Conservation (phyloP, 2,113 vertebrate genomes). For the Pelodiscus sinensis region DNA sequence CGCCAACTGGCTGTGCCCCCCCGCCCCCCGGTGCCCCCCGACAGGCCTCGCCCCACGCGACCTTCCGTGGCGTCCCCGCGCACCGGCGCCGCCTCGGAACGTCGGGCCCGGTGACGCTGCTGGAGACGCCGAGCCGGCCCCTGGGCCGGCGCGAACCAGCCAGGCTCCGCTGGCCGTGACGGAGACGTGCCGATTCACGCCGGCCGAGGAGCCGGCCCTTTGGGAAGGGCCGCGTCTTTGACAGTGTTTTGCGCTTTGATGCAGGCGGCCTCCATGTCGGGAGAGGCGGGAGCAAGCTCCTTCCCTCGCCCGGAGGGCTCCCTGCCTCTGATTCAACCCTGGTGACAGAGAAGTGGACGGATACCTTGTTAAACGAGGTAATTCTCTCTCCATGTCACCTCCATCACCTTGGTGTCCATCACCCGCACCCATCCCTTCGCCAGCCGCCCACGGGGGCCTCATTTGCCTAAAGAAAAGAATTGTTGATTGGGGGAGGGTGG, state of each 20-base stretch:
- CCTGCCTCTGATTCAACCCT: slow-evolving; percentile 41
- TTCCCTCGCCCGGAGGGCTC: not conserved
- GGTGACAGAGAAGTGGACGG: not conserved
- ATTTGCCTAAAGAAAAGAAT: slow-evolving; percentile 63
- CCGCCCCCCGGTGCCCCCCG: too few species aligned
- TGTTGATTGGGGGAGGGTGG: not conserved
- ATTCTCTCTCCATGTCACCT: slow-evolving; percentile 1
- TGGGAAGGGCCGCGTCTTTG: not conserved
- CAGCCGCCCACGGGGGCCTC: slow-evolving; percentile 55
- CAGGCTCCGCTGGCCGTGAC: not conserved
- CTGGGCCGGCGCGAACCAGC: not conserved
- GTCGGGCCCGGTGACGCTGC: not conserved
- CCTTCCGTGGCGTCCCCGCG: not conserved
- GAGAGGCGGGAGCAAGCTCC: not conserved
- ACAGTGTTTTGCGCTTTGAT: not conserved
- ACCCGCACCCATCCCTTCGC: slow-evolving; percentile 70
- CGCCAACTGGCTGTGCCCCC: not conserved
- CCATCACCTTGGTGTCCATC: slow-evolving; percentile 71
- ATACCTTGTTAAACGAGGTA: not conserved
- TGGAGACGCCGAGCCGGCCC: not conserved
- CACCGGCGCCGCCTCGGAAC: not conserved
- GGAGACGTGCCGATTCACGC: not conserved
- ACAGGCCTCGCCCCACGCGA: not conserved
- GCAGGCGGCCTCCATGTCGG: not conserved
- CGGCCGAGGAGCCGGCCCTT: not conserved